Evolutionary conservation across 1,140 invertebrate genomes (phyloP).

Genomic region (Octopus sinensis): DNA sequence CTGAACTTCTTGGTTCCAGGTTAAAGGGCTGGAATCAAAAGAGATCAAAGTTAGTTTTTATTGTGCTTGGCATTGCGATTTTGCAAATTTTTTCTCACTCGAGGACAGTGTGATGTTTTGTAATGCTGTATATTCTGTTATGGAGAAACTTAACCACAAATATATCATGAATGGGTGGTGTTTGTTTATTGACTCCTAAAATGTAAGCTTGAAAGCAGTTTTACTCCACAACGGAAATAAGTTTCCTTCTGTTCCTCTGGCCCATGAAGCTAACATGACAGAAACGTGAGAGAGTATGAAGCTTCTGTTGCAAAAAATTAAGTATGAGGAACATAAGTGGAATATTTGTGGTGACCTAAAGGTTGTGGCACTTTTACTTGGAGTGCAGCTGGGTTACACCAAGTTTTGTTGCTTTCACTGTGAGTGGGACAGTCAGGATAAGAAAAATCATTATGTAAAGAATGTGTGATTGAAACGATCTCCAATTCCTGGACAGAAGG

Average conservation of each 20-base stretch:
- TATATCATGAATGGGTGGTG: not conserved
- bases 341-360: not conserved
- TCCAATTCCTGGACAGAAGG: not conserved
- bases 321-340: not conserved
- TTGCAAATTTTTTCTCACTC: not conserved
- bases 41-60: not conserved
- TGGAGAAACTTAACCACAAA: not conserved
- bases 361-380: conserved; percentile 3
- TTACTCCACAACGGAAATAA: not conserved
- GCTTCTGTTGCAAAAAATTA: not conserved
- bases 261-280: not conserved
- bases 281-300: not conserved
- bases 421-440: conserved; percentile 2
- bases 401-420: not conserved
- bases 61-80: not conserved
- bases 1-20: not conserved
- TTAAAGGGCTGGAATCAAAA: not conserved
- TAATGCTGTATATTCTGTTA: not conserved
- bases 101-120: not conserved
- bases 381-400: not conserved
- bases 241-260: conserved; percentile 3
- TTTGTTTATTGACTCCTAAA: not conserved
- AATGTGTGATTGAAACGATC: not conserved
- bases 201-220: not conserved
- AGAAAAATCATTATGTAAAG: not conserved